A percentile compares a stretch with the other conserved stretches of the same genome.
phyloP scores from a whole-genome alignment of 2,113 vertebrate species.

The Lampris incognitus region DNA sequence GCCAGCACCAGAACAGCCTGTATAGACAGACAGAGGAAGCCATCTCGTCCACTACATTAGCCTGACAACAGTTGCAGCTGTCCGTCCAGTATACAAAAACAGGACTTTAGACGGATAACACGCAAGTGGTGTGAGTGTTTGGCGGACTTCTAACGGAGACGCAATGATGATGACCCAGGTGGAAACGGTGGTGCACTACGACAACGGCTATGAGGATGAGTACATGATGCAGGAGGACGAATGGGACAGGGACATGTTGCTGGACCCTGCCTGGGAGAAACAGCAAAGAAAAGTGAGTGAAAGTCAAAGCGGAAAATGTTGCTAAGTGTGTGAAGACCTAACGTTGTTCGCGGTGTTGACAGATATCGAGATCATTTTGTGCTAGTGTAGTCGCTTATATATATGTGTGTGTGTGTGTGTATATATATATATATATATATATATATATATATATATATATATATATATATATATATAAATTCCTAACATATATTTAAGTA shows the following conservation, averaged over 20 bases:
- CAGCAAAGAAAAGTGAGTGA: slow-evolving; percentile 84
- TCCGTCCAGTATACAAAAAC: background rate
- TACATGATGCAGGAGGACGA: slow-evolving; percentile 87
- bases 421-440: too few relatives aligned
- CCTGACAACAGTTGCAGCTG: background rate
- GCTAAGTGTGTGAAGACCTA: background rate
- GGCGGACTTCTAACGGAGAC: slow-evolving; percentile 31
- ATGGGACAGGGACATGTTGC: slow-evolving; percentile 85
- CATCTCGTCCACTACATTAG: background rate
- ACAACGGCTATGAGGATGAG: slow-evolving; percentile 81
- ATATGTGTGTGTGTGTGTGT: too few relatives aligned
- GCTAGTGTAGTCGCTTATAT: too few relatives aligned
- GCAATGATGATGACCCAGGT: slow-evolving; percentile 76
- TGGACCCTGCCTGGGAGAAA: slow-evolving; percentile 87
- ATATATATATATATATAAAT: too few relatives aligned
- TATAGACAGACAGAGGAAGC: slow-evolving; percentile 14
- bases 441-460: too few relatives aligned
- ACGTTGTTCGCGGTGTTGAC: background rate
- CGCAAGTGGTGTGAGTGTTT: slow-evolving; percentile 6
- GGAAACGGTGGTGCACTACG: slow-evolving; percentile 77
- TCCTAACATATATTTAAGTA: too few relatives aligned
- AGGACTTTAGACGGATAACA: slow-evolving; percentile 12
- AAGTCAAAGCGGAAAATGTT: background rate
- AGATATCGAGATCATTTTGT: background rate
- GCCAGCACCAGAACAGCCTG: background rate